Percentiles rank a stretch among this genome's conserved stretches.
Evolutionary conservation across 2,113 vertebrate species (phyloP).

Genomic region (Arenaria interpres): DNA sequence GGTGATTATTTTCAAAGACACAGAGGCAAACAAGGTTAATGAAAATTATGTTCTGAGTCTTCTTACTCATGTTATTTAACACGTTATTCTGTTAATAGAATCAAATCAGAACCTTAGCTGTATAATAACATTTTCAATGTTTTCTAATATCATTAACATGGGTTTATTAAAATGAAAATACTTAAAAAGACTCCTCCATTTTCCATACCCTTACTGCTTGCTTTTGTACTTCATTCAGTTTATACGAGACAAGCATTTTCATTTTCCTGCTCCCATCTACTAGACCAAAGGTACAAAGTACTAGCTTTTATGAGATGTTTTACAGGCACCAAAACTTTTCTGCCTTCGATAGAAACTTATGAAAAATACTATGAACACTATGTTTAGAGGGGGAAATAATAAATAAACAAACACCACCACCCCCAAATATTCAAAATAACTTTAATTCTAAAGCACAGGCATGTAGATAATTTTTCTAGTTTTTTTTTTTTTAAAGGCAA

Average conservation of each 20-base stretch:
- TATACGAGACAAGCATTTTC: background rate
- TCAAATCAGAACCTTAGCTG: background rate
- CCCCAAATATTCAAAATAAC: accelerated
- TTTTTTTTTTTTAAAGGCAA: background rate
- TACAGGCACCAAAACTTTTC: background rate
- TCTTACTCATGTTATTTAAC: background rate
- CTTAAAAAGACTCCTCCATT: background rate
- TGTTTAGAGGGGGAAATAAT: background rate
- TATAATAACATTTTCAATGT: background rate
- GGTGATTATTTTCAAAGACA: background rate
- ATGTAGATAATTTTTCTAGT: background rate
- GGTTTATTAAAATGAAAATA: background rate
- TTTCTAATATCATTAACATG: background rate
- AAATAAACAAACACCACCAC: background rate
- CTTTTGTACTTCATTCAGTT: background rate
- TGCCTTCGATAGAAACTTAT: background rate
- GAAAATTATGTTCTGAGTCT: background rate
- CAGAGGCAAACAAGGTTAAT: background rate
- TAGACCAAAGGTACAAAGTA: background rate
- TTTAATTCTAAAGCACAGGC: background rate
- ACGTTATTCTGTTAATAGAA: background rate
- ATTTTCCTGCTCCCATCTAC: background rate
- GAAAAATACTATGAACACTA: background rate
- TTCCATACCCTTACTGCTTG: background rate
- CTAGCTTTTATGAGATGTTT: background rate